These are phyloP conservation scores for Tolypeutes matacus DNA, from an alignment of 2,797 vertebrate genomes.

Conservation along the genomic window DNA sequence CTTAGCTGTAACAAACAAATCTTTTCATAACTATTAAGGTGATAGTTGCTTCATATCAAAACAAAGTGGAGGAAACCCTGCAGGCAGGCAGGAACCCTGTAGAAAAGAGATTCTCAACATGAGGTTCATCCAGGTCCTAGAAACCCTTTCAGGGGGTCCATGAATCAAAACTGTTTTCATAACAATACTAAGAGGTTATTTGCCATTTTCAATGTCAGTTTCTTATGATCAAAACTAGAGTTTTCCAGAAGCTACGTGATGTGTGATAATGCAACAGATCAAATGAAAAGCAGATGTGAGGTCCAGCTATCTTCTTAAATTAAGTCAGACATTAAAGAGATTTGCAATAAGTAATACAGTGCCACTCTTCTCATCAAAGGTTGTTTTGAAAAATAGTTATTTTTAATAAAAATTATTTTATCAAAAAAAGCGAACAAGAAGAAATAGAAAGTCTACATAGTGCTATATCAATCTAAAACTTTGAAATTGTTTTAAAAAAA, in stretches of 20 bases:
- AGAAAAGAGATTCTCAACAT: background rate
- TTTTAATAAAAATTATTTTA: constrained; percentile 31
- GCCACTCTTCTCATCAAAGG: background rate
- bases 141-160: background rate
- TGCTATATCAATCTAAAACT: background rate
- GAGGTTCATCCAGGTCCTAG: background rate
- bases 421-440: background rate
- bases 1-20: background rate
- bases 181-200: background rate
- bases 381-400: constrained; percentile 22
- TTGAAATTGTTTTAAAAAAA: background rate
- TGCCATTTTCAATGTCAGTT: background rate
- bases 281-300: background rate
- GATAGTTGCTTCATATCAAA: background rate
- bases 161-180: constrained; percentile 12
- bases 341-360: background rate
- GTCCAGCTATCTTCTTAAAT: background rate
- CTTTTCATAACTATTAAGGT: background rate
- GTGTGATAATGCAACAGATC: background rate
- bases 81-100: background rate
- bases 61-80: background rate
- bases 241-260: background rate
- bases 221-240: background rate
- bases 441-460: background rate
- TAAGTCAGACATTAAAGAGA: background rate